These are phyloP conservation scores for Mustela nigripes DNA, from an alignment of 2,113 vertebrate genomes.

Conservation along the genomic window DNA sequence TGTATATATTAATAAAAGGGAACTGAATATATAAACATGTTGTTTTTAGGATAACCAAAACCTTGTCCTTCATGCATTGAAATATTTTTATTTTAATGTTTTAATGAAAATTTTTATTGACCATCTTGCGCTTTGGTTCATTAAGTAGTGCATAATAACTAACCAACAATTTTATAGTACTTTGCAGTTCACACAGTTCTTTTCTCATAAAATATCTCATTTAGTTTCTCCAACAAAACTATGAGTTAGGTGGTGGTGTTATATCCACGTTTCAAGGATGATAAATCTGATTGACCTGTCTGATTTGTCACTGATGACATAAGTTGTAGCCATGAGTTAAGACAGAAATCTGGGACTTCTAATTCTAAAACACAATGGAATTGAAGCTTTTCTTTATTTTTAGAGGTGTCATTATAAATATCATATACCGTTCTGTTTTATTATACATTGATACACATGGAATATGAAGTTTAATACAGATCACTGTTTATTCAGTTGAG, in stretches of 20 bases:
- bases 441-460: not conserved
- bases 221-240: constrained; percentile 62
- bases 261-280: constrained; percentile 44
- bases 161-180: constrained; percentile 66
- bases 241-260: constrained; percentile 54
- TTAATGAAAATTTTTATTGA: constrained; percentile 64
- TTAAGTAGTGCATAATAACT: constrained; percentile 70
- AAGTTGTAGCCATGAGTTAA: constrained; percentile 14
- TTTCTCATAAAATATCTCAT: constrained; percentile 68
- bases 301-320: constrained; percentile 43
- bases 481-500: not conserved
- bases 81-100: constrained; percentile 56
- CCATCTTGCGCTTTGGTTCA: constrained; percentile 63
- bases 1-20: constrained; percentile 9
- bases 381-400: constrained; percentile 11
- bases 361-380: not conserved
- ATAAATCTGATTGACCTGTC: constrained; percentile 55
- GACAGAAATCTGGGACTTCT: not conserved
- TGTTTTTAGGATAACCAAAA: constrained; percentile 52
- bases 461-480: not conserved
- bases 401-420: not conserved
- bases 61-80: constrained; percentile 11
- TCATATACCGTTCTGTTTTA: not conserved
- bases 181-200: constrained; percentile 58
- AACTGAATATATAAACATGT: not conserved